Percentiles rank a stretch among this genome's conserved stretches.
Conservation (phyloP, 2,888 invertebrate species). For the Cordylochernes scorpioides region DNA sequence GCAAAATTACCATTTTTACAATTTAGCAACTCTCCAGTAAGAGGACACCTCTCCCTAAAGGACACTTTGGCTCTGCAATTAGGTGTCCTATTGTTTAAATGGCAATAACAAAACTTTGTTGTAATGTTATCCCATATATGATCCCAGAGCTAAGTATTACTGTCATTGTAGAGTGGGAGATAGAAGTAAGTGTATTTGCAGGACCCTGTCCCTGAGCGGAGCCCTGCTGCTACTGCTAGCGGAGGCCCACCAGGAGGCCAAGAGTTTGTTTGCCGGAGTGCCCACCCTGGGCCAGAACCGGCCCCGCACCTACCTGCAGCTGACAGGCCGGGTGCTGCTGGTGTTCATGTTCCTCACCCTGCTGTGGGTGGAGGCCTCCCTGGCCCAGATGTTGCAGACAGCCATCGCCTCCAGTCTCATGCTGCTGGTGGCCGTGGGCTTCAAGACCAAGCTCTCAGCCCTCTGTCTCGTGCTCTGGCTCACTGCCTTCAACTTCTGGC, state of each 20-base stretch:
- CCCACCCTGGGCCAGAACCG: slow-evolving; percentile 50
- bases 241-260: slow-evolving; percentile 77
- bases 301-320: slow-evolving; percentile 82
- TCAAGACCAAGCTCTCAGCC: slow-evolving; percentile 93
- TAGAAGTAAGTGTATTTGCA: no score
- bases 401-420: slow-evolving; percentile 76
- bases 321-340: slow-evolving; percentile 75
- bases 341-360: slow-evolving; percentile 98
- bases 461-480: slow-evolving; percentile 71
- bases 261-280: slow-evolving; percentile 74
- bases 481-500: slow-evolving; percentile 61
- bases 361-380: slow-evolving; percentile 62
- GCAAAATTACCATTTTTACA: no score
- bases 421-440: slow-evolving; percentile 83
- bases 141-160: no score
- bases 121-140: no score
- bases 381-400: slow-evolving; percentile 54
- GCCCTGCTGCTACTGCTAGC: slow-evolving; percentile 84
- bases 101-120: no score
- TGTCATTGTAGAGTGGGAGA: no score
- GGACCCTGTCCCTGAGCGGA: slow-evolving; percentile 86
- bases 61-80: no score
- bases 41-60: no score
- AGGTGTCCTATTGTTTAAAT: no score
- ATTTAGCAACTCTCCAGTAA: no score